Conservation (phyloP, 2,888 invertebrate genomes). For the Therioaphis trifolii region DNA sequence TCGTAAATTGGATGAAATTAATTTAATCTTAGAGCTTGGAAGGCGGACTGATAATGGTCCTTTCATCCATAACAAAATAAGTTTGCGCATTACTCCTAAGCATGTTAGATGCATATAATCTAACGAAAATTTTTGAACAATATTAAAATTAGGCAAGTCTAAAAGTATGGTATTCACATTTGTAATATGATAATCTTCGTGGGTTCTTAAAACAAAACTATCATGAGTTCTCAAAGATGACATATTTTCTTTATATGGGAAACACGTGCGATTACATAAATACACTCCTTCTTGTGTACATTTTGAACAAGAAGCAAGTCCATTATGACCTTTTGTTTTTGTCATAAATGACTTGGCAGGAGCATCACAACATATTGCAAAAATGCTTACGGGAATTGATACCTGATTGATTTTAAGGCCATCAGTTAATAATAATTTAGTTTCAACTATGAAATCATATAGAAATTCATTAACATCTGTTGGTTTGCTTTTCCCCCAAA, state of each 20-base stretch:
- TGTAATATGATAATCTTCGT: not conserved
- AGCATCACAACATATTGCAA: not conserved
- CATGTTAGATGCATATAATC: constrained; percentile 29
- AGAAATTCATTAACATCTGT: constrained; percentile 1
- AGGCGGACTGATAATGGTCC: not conserved
- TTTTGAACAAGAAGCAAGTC: not conserved
- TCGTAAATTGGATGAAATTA: not conserved
- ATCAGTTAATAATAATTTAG: not conserved
- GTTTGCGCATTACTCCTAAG: constrained; percentile 15
- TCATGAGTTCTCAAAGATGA: not conserved
- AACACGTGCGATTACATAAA: not conserved
- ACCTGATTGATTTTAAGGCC: not conserved
- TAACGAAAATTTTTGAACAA: not conserved
- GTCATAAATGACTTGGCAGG: constrained; percentile 1
- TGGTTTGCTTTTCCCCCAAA: not conserved
- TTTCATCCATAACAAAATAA: constrained; percentile 5
- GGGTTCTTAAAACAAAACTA: not conserved
- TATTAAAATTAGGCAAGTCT: not conserved
- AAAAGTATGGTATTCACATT: not conserved
- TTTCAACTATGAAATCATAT: not conserved
- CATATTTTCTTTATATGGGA: not conserved
- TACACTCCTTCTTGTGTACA: not conserved
- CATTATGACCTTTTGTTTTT: constrained; percentile 1
- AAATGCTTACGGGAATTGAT: not conserved
- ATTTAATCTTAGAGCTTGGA: not conserved